Evolutionary conservation across 1,140 invertebrate genomes (phyloP).

Genomic region (Leptopilina boulardi): DNA sequence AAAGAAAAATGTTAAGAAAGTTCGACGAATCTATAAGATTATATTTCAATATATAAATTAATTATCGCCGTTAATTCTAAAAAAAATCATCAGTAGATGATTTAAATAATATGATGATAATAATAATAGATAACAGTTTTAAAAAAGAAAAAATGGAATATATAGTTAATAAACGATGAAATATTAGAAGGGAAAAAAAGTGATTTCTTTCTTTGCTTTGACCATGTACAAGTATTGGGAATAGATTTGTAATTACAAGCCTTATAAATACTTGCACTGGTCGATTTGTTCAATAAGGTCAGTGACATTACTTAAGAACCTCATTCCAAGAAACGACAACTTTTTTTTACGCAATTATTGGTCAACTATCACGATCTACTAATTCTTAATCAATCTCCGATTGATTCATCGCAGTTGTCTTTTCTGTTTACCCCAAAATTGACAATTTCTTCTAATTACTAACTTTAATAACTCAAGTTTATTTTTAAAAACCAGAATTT

Average conservation of each 20-base stretch:
- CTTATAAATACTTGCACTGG: conserved; percentile 38
- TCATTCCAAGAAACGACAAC: conserved; percentile 1
- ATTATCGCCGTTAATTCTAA: neutral
- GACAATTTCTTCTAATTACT: neutral
- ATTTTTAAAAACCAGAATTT: neutral
- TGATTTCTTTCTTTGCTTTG: no score
- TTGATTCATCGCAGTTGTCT: neutral
- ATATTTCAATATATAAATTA: neutral
- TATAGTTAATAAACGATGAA: neutral
- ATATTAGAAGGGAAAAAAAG: no score
- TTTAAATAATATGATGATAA: no score
- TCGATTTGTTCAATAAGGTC: conserved; percentile 45
- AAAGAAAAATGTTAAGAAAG: neutral
- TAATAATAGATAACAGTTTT: no score
- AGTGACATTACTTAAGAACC: conserved; percentile 29
- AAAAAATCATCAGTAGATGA: no score
- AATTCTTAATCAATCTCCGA: neutral
- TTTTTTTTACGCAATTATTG: conserved; percentile 17
- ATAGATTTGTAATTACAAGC: conserved; percentile 24
- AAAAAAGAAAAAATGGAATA: no score
- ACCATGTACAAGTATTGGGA: neutral
- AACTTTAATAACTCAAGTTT: neutral
- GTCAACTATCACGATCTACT: neutral
- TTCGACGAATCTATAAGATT: neutral
- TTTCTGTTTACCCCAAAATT: neutral